Percentiles rank a stretch among this genome's conserved stretches.
phyloP scores from a whole-genome alignment of 2,797 vertebrate species.

The Sphenopsis melanotis region DNA sequence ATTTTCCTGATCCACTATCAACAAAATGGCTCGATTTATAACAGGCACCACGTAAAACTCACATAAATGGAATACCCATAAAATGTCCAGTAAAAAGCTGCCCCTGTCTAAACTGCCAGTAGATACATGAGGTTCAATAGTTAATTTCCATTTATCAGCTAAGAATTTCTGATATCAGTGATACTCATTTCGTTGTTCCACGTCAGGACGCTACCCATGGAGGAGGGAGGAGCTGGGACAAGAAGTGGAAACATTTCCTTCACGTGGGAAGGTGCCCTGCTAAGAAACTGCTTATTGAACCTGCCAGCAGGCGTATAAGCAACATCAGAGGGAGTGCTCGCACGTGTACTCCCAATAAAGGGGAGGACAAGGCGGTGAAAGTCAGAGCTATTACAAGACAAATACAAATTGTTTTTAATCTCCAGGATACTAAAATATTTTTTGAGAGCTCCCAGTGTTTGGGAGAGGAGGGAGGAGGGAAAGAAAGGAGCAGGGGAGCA shows the following conservation, averaged over 20 bases:
- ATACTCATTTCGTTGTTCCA: background rate
- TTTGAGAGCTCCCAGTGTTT: background rate
- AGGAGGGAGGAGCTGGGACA: background rate
- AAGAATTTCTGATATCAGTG: background rate
- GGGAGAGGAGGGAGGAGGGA: background rate
- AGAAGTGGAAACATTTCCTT: conserved; percentile 23
- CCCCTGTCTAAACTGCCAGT: background rate
- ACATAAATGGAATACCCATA: background rate
- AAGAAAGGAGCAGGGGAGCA: background rate
- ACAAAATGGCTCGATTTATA: conserved; percentile 21
- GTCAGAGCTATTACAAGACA: conserved; percentile 38
- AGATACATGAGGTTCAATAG: background rate
- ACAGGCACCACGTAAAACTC: background rate
- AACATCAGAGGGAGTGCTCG: conserved; percentile 28
- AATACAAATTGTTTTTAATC: conserved; percentile 35
- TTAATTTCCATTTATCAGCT: background rate
- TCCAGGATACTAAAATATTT: conserved; percentile 5
- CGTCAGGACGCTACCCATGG: background rate
- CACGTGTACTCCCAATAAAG: background rate
- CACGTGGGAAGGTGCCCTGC: conserved; percentile 34
- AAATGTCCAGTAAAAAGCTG: background rate
- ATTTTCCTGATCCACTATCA: background rate
- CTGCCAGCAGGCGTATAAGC: conserved; percentile 1
- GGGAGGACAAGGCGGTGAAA: conserved; percentile 29
- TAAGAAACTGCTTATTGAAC: conserved; percentile 43